These are phyloP conservation scores for Adelognathus sp. DNA, from an alignment of 2,888 invertebrate species.

Conservation along the genomic window DNA sequence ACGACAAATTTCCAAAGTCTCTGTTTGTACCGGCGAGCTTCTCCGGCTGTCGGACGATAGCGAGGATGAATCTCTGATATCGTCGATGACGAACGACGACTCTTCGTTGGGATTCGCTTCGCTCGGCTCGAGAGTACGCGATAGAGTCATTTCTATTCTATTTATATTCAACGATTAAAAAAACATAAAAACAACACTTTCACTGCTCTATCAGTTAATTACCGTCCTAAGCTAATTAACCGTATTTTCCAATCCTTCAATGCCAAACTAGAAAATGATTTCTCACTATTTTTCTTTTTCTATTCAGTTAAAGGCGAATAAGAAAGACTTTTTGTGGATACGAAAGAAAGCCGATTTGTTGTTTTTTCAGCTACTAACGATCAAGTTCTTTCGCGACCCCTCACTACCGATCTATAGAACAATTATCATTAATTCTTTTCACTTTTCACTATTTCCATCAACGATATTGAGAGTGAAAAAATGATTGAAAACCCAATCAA, in stretches of 20 bases:
- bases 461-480: too few species aligned
- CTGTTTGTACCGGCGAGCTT: slow-evolving; percentile 2
- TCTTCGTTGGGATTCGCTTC: slow-evolving; percentile 49
- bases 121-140: slow-evolving; percentile 31
- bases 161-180: not conserved
- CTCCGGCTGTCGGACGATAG: slow-evolving; percentile 31
- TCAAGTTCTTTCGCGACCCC: too few species aligned
- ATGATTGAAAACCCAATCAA: too few species aligned
- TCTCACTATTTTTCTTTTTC: too few species aligned
- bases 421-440: too few species aligned
- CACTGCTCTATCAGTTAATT: not conserved
- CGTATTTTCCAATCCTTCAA: not conserved
- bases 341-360: too few species aligned
- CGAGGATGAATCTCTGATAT: slow-evolving; percentile 39
- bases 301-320: too few species aligned
- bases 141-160: slow-evolving; percentile 35
- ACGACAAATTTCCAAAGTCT: slow-evolving; percentile 13
- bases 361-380: too few species aligned
- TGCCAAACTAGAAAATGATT: too few species aligned
- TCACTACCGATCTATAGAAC: too few species aligned
- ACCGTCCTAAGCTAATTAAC: not conserved
- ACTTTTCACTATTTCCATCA: too few species aligned
- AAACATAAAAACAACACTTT: not conserved
- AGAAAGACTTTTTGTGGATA: too few species aligned
- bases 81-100: slow-evolving; percentile 43